Evolutionary conservation across 1,140 invertebrate species (phyloP).

Genomic region (Coptotermes formosanus): DNA sequence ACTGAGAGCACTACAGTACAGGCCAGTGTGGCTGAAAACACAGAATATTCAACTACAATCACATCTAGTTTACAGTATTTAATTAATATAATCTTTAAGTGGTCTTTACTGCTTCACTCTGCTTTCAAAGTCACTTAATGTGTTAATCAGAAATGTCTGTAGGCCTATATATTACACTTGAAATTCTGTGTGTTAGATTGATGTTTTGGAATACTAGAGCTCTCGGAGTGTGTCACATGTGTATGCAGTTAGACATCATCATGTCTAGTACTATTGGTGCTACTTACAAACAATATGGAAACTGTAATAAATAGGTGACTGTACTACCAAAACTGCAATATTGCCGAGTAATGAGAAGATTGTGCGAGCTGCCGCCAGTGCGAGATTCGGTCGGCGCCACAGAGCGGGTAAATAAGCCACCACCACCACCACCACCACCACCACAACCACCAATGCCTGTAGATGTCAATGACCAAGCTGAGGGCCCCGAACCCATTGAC

Average conservation of each 20-base stretch:
- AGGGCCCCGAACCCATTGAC: slow-evolving; percentile 43
- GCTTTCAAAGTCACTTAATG: background rate
- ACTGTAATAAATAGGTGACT: slow-evolving; percentile 43
- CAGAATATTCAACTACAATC: background rate
- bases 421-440: slow-evolving; percentile 14
- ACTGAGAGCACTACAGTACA: background rate
- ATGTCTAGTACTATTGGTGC: background rate
- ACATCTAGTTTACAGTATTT: slow-evolving; percentile 21
- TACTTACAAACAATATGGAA: background rate
- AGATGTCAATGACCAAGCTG: slow-evolving; percentile 33
- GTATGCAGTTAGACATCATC: background rate
- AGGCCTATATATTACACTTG: background rate
- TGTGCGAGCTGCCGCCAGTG: slow-evolving; percentile 48
- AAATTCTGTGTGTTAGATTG: background rate
- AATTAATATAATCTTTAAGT: slow-evolving; percentile 22
- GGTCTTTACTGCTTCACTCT: slow-evolving; percentile 30
- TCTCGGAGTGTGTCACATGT: background rate
- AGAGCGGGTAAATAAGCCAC: slow-evolving; percentile 38
- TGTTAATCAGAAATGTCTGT: slow-evolving; percentile 6
- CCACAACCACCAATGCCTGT: slow-evolving; percentile 26
- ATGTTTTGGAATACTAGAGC: background rate
- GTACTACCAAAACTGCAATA: slow-evolving; percentile 93
- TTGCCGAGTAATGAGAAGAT: slow-evolving; percentile 75
- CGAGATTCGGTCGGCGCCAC: slow-evolving; percentile 42
- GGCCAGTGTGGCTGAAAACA: slow-evolving; percentile 2